These are phyloP conservation scores for Leucoraja erinaceus DNA, from an alignment of 2,113 vertebrate genomes.

Conservation along the genomic window DNA sequence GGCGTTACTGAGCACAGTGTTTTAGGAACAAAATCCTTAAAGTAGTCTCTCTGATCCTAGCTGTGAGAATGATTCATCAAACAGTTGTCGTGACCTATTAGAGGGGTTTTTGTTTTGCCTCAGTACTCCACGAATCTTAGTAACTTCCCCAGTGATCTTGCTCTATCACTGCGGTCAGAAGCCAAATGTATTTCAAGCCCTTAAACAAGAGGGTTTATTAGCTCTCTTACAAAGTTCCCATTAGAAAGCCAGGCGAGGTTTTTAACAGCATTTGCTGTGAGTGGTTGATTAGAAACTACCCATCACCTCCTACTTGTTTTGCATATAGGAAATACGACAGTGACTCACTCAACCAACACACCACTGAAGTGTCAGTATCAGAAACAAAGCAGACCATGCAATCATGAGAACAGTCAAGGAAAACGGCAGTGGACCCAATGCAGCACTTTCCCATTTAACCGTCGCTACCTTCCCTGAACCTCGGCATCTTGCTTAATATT, in stretches of 20 bases:
- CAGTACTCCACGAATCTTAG: not conserved
- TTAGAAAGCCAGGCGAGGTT: constrained; percentile 25
- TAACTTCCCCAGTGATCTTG: constrained; percentile 3
- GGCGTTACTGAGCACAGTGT: constrained; percentile 13
- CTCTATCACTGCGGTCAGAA: not conserved
- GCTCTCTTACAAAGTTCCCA: constrained; percentile 18
- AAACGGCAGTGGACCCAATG: not conserved
- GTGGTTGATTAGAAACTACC: not conserved
- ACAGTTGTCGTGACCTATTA: not conserved
- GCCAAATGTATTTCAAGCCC: not conserved
- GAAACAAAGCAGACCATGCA: not conserved
- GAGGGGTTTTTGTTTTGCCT: not conserved
- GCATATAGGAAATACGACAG: constrained; percentile 24
- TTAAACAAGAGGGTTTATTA: constrained; percentile 26
- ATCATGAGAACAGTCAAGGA: not conserved
- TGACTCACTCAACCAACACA: constrained; percentile 26
- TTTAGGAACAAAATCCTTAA: constrained; percentile 36
- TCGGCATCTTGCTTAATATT: not conserved
- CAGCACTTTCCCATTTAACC: not conserved
- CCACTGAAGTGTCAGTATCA: constrained; percentile 11
- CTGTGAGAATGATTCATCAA: not conserved
- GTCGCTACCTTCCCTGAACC: too few species aligned
- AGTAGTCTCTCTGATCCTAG: not conserved
- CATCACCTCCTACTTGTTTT: not conserved
- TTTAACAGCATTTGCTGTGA: constrained; percentile 18